These are phyloP conservation scores for Helleia helle DNA, from an alignment of 2,888 invertebrate species.

Conservation along the genomic window DNA sequence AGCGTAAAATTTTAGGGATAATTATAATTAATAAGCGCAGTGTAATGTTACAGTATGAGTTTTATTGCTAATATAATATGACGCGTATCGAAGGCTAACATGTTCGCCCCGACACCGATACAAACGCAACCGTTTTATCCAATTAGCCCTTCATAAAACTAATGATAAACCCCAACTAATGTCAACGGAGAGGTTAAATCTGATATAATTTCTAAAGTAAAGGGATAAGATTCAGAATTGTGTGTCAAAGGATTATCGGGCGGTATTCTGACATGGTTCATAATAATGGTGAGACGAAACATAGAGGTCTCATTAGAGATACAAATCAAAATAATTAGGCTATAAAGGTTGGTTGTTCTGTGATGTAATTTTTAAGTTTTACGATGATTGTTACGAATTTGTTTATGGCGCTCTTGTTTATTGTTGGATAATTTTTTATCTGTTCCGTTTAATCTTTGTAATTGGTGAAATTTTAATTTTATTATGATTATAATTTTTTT, in stretches of 20 bases:
- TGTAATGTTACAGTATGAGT: background rate
- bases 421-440: conserved; percentile 17
- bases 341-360: conserved; percentile 55
- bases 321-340: conserved; percentile 69
- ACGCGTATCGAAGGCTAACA: background rate
- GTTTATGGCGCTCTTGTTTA: conserved; percentile 35
- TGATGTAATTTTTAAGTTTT: conserved; percentile 55
- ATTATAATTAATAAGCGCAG: background rate
- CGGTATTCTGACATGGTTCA: conserved; percentile 17
- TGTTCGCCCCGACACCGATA: conserved; percentile 25
- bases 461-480: conserved; percentile 18
- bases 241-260: conserved; percentile 2
- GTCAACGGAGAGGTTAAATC: conserved; percentile 8
- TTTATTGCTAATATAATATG: conserved; percentile 3
- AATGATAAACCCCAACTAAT: conserved; percentile 38
- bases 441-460: conserved; percentile 13
- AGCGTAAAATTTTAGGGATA: no score
- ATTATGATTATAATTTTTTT: background rate
- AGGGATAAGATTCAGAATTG: conserved; percentile 22
- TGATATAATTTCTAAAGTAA: conserved; percentile 7
- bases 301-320: conserved; percentile 53
- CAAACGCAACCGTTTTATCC: conserved; percentile 48
- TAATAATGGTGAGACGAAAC: conserved; percentile 41
- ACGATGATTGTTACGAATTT: conserved; percentile 66
- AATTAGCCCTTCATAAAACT: conserved; percentile 49